Base-by-base conservation (phyloP, 2,797 vertebrate genomes). In the Pogonophryne albipinna region DNA sequence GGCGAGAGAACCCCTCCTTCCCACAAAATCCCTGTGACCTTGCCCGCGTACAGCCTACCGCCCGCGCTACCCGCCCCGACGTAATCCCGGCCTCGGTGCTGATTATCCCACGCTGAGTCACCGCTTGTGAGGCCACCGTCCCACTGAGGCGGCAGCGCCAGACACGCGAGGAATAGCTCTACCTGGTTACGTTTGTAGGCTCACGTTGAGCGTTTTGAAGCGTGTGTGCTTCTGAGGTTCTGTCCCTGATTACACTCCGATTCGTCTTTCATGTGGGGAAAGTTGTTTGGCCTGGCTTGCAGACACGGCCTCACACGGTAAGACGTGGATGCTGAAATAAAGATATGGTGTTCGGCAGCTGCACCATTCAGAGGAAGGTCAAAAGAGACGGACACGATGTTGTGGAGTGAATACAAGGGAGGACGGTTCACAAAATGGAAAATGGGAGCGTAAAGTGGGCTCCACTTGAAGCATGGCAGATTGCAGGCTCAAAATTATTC, bases 101-200 rank as follows among this genome's bases (percentile, higher is more conserved):
- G 89, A 92, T 92, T 79, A 87, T 77, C 82, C 75, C 88, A 83
- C 10, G 67, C 88, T 60, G 87, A 59, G 87, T 27, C 53, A 0
- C 42, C 3, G 31, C 67, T 1, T 51, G 75, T 10, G 67, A 75
- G 58, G 72, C 78, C 58, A 67, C 65, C 8, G 3, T 71, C 86
- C 85, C 0, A 73, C 83, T 45, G 49, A 0, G 12, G 78, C 64
- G 57, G 67, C 38, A 5, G 59, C 45, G 31, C 8, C 15, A 31
- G 66, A 49, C 42, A 9, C 57, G 74, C 10, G 15, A 68, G 77
- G 80, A 88, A 90, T 90, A 78, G 69, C 77, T 89, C 71, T 81
- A 61, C 80, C 85, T 85, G 83, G 79, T 90, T 88, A 85, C 57
- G 55, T 67, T 49, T 64, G 51, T 38, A 51, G 20, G 74, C 68